These are phyloP conservation scores for Cephus pygmeus DNA, from an alignment of 2,888 invertebrate genomes.

Conservation along the genomic window DNA sequence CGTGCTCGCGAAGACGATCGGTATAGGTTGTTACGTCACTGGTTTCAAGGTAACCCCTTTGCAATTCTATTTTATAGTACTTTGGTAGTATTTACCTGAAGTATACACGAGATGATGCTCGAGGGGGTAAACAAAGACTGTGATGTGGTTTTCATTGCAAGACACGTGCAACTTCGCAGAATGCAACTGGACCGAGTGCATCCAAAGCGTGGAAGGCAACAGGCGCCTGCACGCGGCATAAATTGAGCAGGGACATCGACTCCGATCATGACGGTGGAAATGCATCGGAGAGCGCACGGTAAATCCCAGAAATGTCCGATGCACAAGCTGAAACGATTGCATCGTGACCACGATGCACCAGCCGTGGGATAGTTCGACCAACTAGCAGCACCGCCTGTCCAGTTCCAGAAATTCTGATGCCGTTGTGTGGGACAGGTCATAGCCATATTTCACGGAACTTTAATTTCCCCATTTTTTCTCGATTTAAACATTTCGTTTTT, in stretches of 20 bases:
- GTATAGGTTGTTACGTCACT: not conserved
- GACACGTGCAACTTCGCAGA: not conserved
- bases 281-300: not conserved
- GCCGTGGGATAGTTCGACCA: not conserved
- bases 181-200: not conserved
- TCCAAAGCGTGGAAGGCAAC: not conserved
- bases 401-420: not conserved
- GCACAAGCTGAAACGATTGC: not conserved
- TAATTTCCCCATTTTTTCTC: not conserved
- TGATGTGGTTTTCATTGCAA: not conserved
- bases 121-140: not conserved
- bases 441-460: not conserved
- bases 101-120: too few species aligned
- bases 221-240: not conserved
- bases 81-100: too few species aligned
- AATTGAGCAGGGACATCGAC: not conserved
- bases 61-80: too few species aligned
- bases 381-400: not conserved
- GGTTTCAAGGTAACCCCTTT: too few species aligned
- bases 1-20: not conserved
- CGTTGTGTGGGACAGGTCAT: not conserved
- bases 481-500: not conserved
- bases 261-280: not conserved
- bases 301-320: not conserved
- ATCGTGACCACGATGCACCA: not conserved